Conservation (phyloP, 2,888 invertebrate species). For the Spisula subtruncata region DNA sequence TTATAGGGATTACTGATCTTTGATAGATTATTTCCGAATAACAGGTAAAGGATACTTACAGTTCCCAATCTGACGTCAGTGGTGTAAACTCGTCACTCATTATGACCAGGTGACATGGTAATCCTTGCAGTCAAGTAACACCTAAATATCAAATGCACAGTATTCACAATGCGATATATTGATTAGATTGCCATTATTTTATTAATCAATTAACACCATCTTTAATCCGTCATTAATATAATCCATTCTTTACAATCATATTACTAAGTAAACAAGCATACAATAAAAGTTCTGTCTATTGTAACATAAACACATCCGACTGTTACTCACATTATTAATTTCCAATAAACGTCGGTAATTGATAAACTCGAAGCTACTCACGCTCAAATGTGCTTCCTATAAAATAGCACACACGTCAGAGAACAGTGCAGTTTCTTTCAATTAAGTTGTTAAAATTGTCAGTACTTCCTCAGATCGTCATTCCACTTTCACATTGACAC, state of each 20-base stretch:
- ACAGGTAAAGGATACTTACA: too few relatives aligned
- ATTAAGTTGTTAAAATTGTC: too few relatives aligned
- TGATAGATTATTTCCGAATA: too few relatives aligned
- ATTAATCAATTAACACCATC: background rate
- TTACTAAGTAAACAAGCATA: background rate
- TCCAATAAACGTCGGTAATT: too few relatives aligned
- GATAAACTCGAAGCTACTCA: too few relatives aligned
- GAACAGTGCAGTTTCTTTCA: background rate
- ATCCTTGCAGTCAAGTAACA: background rate
- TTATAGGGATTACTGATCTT: too few relatives aligned
- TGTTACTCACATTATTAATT: background rate
- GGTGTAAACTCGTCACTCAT: constrained; percentile 26
- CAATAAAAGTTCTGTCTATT: too few relatives aligned
- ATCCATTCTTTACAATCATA: background rate
- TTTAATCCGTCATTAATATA: background rate
- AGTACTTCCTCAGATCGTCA: too few relatives aligned
- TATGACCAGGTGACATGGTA: background rate
- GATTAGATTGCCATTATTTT: background rate
- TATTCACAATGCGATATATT: constrained; percentile 4
- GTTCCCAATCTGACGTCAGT: background rate
- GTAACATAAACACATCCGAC: background rate
- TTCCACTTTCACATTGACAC: too few relatives aligned
- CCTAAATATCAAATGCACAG: background rate
- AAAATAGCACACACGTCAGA: background rate
- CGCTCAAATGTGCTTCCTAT: too few relatives aligned